These are phyloP conservation scores for Catagonus wagneri DNA, from an alignment of 2,113 vertebrate species.

Conservation along the genomic window DNA sequence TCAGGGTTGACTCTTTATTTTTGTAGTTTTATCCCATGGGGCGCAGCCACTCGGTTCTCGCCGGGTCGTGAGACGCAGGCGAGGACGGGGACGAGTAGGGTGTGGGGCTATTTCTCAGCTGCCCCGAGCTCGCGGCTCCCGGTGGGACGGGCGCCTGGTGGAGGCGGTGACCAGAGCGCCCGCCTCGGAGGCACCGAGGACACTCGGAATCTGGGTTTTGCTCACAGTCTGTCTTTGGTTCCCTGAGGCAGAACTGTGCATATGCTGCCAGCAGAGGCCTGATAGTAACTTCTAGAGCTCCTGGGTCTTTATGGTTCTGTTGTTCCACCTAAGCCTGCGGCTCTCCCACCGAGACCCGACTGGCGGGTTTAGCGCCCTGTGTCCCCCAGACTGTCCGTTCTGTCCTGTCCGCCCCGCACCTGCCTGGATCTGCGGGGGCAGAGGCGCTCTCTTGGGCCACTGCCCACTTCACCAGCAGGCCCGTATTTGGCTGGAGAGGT, in stretches of 20 bases:
- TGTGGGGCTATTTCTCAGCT: neutral
- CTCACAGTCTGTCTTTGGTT: neutral
- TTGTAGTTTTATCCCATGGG: conserved; percentile 71
- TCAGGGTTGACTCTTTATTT: conserved; percentile 84
- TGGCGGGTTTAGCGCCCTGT: neutral
- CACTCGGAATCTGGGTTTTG: neutral
- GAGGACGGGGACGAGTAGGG: conserved; percentile 25
- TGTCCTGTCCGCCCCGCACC: too few species aligned
- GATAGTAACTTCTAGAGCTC: neutral
- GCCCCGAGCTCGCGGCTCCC: neutral
- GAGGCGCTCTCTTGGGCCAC: rapidly evolving
- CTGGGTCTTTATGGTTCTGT: rapidly evolving
- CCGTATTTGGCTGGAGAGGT: neutral
- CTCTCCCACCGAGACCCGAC: neutral
- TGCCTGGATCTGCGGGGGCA: neutral
- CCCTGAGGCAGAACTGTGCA: neutral
- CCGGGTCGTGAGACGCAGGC: conserved; percentile 53
- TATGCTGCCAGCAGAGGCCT: conserved; percentile 35
- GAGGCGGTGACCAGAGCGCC: neutral
- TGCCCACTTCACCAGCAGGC: neutral
- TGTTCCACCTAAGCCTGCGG: neutral
- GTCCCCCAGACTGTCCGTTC: rapidly evolving
- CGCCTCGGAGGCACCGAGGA: neutral
- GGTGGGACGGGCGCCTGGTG: rapidly evolving
- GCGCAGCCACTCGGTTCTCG: conserved; percentile 61